phyloP scores from a whole-genome alignment of 2,888 invertebrate genomes.

The Coenonympha arcania region DNA sequence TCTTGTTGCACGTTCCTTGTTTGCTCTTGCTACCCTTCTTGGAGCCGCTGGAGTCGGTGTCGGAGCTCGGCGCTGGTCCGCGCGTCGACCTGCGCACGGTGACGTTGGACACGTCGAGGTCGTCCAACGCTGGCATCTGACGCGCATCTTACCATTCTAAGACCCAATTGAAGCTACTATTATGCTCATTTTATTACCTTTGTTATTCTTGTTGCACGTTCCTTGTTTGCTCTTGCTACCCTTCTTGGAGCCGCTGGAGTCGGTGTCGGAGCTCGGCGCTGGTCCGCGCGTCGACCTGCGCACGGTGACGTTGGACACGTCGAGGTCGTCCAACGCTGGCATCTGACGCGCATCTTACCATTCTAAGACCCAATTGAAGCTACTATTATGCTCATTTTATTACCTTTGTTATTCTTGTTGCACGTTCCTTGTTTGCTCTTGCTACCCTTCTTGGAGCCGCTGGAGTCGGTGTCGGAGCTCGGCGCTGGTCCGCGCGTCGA shows the following conservation, averaged over 20 bases:
- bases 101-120: slow-evolving; percentile 50
- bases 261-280: slow-evolving; percentile 44
- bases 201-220: slow-evolving; percentile 22
- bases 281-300: too few relatives aligned
- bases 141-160: slow-evolving; percentile 11
- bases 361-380: too few relatives aligned
- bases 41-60: too few relatives aligned
- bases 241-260: slow-evolving; percentile 36
- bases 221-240: slow-evolving; percentile 31
- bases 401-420: slow-evolving; percentile 25
- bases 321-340: too few relatives aligned
- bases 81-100: slow-evolving; percentile 45
- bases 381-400: too few relatives aligned
- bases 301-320: too few relatives aligned
- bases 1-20: slow-evolving; percentile 24
- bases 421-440: slow-evolving; percentile 29
- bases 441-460: slow-evolving; percentile 31
- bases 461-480: too few relatives aligned
- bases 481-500: slow-evolving; percentile 40
- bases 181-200: slow-evolving; percentile 22
- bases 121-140: slow-evolving; percentile 34
- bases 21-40: slow-evolving; percentile 30
- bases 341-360: too few relatives aligned
- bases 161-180: neutral
- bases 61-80: slow-evolving; percentile 36